Evolutionary conservation across 2,113 vertebrate species (phyloP).

Genomic region (Crotalus helleri): DNA sequence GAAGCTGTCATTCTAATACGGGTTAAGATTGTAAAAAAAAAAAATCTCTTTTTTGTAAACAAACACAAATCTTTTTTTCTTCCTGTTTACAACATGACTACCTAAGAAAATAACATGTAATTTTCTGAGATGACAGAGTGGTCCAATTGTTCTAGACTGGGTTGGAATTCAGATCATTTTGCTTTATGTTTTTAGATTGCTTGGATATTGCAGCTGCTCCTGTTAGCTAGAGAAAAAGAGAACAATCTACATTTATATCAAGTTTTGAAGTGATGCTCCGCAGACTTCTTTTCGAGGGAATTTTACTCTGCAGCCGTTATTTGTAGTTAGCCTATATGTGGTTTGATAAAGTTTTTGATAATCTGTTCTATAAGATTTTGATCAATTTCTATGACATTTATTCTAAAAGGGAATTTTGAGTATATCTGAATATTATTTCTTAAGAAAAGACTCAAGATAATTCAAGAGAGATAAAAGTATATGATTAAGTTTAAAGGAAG

Average conservation of each 20-base stretch:
- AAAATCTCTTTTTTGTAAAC: not conserved
- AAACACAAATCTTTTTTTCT: not conserved
- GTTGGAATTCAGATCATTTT: not conserved
- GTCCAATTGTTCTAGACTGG: not conserved
- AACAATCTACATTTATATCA: not conserved
- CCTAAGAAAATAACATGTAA: not conserved
- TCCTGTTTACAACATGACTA: slow-evolving; percentile 1
- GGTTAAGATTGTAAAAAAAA: not conserved
- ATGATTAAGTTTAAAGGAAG: not conserved
- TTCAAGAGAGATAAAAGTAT: not conserved
- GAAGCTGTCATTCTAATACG: not conserved
- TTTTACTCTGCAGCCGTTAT: not conserved
- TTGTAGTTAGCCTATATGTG: not conserved
- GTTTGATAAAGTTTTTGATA: not conserved
- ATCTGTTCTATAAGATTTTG: not conserved
- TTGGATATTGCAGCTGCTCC: not conserved
- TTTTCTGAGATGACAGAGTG: not conserved
- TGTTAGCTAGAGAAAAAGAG: not conserved
- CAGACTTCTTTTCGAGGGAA: not conserved
- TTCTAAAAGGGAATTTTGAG: not conserved
- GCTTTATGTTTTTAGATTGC: not conserved
- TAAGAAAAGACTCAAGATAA: not conserved
- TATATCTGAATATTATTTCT: not conserved
- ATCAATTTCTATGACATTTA: not conserved
- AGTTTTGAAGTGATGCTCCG: not conserved